Evolutionary conservation across 2,888 invertebrate genomes (phyloP), one percentile per base, ranked within the genome.

Genomic region (Tipula lateralis): DNA sequence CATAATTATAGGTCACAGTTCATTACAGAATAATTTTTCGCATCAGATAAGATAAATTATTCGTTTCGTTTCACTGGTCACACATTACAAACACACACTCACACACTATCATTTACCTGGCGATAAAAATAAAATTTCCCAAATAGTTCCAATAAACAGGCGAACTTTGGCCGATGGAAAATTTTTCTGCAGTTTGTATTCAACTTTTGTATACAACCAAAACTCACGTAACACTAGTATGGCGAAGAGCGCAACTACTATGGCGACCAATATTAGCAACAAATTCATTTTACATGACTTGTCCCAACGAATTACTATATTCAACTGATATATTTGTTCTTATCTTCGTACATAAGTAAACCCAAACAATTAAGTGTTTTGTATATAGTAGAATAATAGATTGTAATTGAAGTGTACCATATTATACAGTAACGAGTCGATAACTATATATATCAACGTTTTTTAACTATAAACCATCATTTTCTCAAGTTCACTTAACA

Each of bases 141-240:
- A 30, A 6, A 82, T 4, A 4, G n/a, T 82, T 30, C 82, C 82
- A 30, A 82, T 30, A 30, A 82, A 82, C 7, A 82, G 30, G n/a
- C 16, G 32, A 16, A 30, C 24, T 82, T 36, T 36, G 9, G 12
- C 9, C 9, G 30, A 30, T 82, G 82, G 82, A 13, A 82, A 82
- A 30, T n/a, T 82, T 30, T 82, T 30, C 7, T 16, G 16, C 16
- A 82, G 5, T 7, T 13, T 12, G 30, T 16, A 82, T 30, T 82
- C 82, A 7, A 82, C 16, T 82, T 82, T 82, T 29, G 82, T 82
- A 30, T 82, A 82, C 30, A 82, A 30, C 82, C 82, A 82, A 82
- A 82, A 82, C 30, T 82, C 82, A 82, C 82, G 82, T 3, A 82
- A 82, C 13, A 32, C 32, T 30, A 82, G 24, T 3, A 66, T 2